Evolutionary conservation across 2,797 vertebrate genomes (phyloP), one percentile per base, ranked within the genome.

Genomic region (Simalia tracyae): DNA sequence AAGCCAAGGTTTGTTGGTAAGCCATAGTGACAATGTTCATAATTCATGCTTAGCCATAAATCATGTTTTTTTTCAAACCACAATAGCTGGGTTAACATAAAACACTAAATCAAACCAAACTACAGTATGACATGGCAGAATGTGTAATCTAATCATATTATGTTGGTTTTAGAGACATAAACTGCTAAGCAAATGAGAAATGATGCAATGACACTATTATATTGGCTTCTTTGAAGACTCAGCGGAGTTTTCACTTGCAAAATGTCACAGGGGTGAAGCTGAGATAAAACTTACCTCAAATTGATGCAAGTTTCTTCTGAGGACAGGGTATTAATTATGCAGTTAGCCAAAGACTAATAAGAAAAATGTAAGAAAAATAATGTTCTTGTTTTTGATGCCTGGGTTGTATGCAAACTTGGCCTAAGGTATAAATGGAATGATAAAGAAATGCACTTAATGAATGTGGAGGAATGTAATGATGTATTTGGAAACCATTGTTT

Each of bases 381-480:
- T 8, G 31, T 36, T 28, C 2, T 28, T 36, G 31, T 7, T 72
- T 72, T 72, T 36, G 15, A 19, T 72, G 19, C 3, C 24, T 26
- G 61, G 50, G 2, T 8, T 64, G 90, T 92, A 50, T 91, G 91
- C 50, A 84, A 57, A 89, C 28, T 86, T 93, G 90, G 36, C 86
- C 59, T 31, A 2, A 81, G 19, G 56, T 72, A 15, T 87, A 91
- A 81, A 59, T 0, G 66, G 17, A 60, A 76, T 57, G 85, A 88
- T 87, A 90, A 56, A 60, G 76, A 19, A 68, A 0, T 68, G 57
- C 0, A 66, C 17, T 63, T 68, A 84, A 76, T 42, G 68, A 61
- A 64, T 88, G 31, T 2, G 5, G 4, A 85, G 90, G 85, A 66
- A 90, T 50, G 3, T 31, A 86, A 36, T 19, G 15, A 54, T 63